phyloP scores from a whole-genome alignment of 2,888 invertebrate genomes.

The Sepiola atlantica region DNA sequence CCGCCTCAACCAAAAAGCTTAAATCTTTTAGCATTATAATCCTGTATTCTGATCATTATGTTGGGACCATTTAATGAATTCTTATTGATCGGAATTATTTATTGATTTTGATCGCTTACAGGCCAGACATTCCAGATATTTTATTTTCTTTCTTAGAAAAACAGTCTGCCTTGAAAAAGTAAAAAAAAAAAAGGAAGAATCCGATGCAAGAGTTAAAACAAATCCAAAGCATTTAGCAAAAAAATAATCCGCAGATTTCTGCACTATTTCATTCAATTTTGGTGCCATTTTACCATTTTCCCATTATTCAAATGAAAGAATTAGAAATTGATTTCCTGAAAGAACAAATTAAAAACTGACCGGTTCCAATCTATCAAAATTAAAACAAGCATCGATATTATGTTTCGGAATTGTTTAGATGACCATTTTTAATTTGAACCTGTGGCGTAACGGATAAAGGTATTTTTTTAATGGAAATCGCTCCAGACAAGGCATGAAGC shows the following conservation, averaged over 20 bases:
- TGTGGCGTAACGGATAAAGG: too few species aligned
- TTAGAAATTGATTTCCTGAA: background rate
- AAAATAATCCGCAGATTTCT: background rate
- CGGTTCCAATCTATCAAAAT: too few species aligned
- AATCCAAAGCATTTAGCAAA: background rate
- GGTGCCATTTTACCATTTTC: background rate
- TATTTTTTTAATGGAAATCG: too few species aligned
- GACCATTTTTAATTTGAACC: too few species aligned
- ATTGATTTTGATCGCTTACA: background rate
- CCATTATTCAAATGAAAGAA: background rate
- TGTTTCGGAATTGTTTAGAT: too few species aligned
- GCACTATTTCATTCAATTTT: background rate
- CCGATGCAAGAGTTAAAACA: background rate
- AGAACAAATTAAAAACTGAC: background rate
- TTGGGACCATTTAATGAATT: background rate
- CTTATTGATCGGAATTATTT: background rate
- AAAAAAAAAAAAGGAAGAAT: background rate
- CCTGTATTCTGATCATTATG: background rate
- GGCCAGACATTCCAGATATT: background rate
- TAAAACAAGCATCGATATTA: too few species aligned
- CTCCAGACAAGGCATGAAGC: too few species aligned
- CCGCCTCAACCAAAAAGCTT: background rate
- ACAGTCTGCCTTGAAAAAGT: background rate
- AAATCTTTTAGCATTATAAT: background rate
- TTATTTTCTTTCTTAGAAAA: background rate